A percentile compares a stretch with the other conserved stretches of the same genome.
Evolutionary conservation across 2,113 vertebrate genomes (phyloP).

Genomic region (Elaphurus davidianus): DNA sequence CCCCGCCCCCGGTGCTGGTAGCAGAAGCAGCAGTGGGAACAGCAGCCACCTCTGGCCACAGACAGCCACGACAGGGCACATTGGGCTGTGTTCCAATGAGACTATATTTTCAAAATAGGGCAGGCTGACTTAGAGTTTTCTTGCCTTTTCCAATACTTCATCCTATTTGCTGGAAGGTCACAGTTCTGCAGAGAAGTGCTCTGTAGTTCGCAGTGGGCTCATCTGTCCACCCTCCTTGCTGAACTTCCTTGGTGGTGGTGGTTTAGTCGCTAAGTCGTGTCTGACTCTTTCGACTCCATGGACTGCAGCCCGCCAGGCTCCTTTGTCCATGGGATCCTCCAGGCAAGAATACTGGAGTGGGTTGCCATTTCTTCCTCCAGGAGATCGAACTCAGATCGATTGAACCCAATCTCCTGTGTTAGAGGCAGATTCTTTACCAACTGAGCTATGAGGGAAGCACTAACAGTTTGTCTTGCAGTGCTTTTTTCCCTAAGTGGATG

Average conservation of each 20-base stretch:
- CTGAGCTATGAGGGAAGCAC: not conserved
- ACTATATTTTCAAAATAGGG: not conserved
- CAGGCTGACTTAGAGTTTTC: not conserved
- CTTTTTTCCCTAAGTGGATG: not conserved
- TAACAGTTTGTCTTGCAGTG: rapidly evolving
- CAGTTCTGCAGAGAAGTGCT: not conserved
- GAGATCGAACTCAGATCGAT: not conserved
- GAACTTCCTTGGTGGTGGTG: not conserved
- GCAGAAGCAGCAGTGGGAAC: not conserved
- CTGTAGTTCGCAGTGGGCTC: not conserved
- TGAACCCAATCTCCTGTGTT: not conserved
- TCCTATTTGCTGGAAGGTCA: not conserved
- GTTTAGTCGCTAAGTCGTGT: not conserved
- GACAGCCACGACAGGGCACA: rapidly evolving
- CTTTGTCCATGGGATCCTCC: not conserved
- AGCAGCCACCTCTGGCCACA: not conserved
- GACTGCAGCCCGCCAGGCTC: not conserved
- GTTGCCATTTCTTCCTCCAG: not conserved
- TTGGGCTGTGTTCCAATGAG: not conserved
- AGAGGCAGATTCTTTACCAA: not conserved
- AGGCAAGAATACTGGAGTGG: not conserved
- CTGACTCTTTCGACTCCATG: not conserved
- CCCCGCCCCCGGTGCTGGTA: rapidly evolving
- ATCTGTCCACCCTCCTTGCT: not conserved
- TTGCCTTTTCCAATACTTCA: rapidly evolving